Conservation (phyloP, 2,797 vertebrate genomes). For the Petrocephalus sullivani region DNA sequence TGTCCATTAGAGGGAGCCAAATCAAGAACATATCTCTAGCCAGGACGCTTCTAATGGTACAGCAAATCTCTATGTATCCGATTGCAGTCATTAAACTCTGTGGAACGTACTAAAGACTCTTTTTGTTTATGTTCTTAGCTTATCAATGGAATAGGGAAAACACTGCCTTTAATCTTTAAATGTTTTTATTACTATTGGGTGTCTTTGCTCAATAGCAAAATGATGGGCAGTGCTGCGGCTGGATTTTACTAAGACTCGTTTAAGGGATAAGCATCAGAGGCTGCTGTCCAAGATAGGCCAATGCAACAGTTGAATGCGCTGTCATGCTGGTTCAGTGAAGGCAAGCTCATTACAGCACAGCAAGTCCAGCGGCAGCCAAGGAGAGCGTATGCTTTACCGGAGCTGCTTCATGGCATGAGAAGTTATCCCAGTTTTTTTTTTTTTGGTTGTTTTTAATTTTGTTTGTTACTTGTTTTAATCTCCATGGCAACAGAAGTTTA, state of each 20-base stretch:
- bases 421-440: neutral
- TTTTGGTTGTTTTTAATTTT: neutral
- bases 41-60: neutral
- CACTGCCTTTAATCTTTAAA: neutral
- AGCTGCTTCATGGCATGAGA: neutral
- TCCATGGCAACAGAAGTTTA: conserved; percentile 12
- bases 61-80: neutral
- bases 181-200: neutral
- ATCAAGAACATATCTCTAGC: neutral
- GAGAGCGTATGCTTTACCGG: neutral
- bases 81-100: neutral
- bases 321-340: neutral
- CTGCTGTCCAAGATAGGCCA: neutral
- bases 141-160: neutral
- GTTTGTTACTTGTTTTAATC: conserved; percentile 11
- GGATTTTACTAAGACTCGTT: neutral
- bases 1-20: conserved; percentile 11
- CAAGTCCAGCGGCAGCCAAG: neutral
- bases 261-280: neutral
- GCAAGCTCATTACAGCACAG: neutral
- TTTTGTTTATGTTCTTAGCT: conserved; percentile 1
- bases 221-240: neutral
- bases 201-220: neutral
- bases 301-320: neutral
- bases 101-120: neutral